A percentile compares a stretch with the other conserved stretches of the same genome.
Conservation (phyloP, 1,140 invertebrate genomes). For the Zaprionus tsacasi region DNA sequence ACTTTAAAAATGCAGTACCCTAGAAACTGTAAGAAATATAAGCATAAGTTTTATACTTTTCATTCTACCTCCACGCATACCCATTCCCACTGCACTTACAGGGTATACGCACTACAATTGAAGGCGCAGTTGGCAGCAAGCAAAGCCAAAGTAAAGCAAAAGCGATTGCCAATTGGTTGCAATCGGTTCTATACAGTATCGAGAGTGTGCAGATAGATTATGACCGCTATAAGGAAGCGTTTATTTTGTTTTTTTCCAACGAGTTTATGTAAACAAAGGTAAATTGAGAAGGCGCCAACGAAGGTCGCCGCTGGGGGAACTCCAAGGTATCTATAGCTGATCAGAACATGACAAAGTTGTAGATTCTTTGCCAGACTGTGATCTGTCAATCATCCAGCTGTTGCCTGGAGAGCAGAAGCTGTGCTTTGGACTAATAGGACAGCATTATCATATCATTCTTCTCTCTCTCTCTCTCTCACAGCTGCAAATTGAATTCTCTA, state of each 20-base stretch:
- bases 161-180: slow-evolving; percentile 19
- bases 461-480: background rate
- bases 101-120: slow-evolving; percentile 14
- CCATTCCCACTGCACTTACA: background rate
- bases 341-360: background rate
- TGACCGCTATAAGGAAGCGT: slow-evolving; percentile 44
- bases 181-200: slow-evolving; percentile 35
- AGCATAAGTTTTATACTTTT: too few species aligned
- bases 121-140: slow-evolving; percentile 16
- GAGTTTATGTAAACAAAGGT: slow-evolving; percentile 48
- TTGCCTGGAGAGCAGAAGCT: slow-evolving; percentile 18
- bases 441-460: slow-evolving; percentile 1
- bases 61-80: background rate
- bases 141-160: slow-evolving; percentile 7
- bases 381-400: slow-evolving; percentile 29
- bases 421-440: slow-evolving; percentile 15
- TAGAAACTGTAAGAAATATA: too few species aligned
- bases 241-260: slow-evolving; percentile 22
- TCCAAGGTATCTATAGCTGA: slow-evolving; percentile 1
- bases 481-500: slow-evolving; percentile 11
- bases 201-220: slow-evolving; percentile 46
- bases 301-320: slow-evolving; percentile 15
- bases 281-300: slow-evolving; percentile 18
- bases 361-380: background rate
- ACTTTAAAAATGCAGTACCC: too few species aligned